Evolutionary conservation across 2,888 invertebrate genomes (phyloP), one percentile per base, ranked within the genome.

Genomic region (Halocaridina rubra): DNA sequence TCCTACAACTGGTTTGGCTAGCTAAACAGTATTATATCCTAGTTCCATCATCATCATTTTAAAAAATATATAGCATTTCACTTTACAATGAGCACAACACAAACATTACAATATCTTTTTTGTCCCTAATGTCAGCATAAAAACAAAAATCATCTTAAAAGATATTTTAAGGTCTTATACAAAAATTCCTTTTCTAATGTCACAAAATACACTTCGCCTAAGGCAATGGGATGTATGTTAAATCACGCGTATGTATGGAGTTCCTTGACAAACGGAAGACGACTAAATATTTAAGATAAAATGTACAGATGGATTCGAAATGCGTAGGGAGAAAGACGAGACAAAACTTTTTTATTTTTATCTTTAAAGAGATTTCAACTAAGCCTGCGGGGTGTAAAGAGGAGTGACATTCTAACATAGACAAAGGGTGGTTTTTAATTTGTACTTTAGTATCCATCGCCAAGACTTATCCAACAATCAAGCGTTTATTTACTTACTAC

Each of bases 361-460:
- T 32, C 32, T 78, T 77, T 78, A 84, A 84, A 78, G 82, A 84
- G 74, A 84, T 84, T 78, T 84, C 82, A 84, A 84, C 82, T 84
- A 84, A 84, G 82, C 82, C 82, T 71, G 82, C 82, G 82, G 82
- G 82, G 82, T 84, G 82, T 84, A 84, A 84, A 84, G 82, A 84
- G 82, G 82, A 84, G 82, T 84, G 82, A 69, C 82, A 78, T 77
- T 78, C 77, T 84, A 84, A 84, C 82, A 71, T 72, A 78, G 78
- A 84, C 71, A 72, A 77, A 84, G 82, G 82, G 82, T 84, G 82
- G 82, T 77, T 46, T 78, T 81, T 84, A 84, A 84, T 84, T 84
- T 84, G 82, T 84, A 84, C 82, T 84, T 84, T 84, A 78, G 69
- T 78, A 84, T 84, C 82, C 82, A 84, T 77, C 82, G 39, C 78